A percentile compares a stretch with the other conserved stretches of the same genome.
Evolutionary conservation across 2,113 vertebrate species (phyloP).

Genomic region (Pseudorectes ferrugineus): DNA sequence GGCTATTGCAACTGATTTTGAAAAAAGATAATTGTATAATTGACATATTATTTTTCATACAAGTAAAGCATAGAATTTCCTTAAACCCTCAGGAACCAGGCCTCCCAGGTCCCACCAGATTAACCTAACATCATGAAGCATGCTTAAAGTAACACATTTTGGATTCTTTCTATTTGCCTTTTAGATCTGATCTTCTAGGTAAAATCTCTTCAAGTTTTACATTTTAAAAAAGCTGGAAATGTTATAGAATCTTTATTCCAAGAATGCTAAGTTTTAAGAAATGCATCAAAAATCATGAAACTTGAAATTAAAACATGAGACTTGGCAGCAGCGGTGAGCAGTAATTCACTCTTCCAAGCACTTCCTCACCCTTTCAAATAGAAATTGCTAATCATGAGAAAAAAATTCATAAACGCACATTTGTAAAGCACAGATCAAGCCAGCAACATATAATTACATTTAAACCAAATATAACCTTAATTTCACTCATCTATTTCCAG

Average conservation of each 20-base stretch:
- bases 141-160: not conserved
- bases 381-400: slow-evolving; percentile 49
- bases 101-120: not conserved
- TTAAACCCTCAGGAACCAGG: not conserved
- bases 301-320: slow-evolving; percentile 60
- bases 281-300: slow-evolving; percentile 48
- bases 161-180: slow-evolving; percentile 20
- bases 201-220: not conserved
- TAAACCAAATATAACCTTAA: slow-evolving; percentile 22
- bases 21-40: not conserved
- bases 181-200: slow-evolving; percentile 15
- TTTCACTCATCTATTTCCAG: not conserved
- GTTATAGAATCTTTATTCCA: slow-evolving; percentile 43
- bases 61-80: not conserved
- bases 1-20: not conserved
- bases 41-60: not conserved
- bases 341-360: slow-evolving; percentile 55
- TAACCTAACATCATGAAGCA: not conserved
- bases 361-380: slow-evolving; percentile 61
- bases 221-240: slow-evolving; percentile 40
- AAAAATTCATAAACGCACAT: slow-evolving; percentile 54
- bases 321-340: slow-evolving; percentile 43
- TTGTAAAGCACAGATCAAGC: slow-evolving; percentile 41
- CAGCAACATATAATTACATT: slow-evolving; percentile 30
- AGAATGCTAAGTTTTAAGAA: slow-evolving; percentile 40